phyloP scores from a whole-genome alignment of 2,113 vertebrate genomes.

The Pteropus alecto region DNA sequence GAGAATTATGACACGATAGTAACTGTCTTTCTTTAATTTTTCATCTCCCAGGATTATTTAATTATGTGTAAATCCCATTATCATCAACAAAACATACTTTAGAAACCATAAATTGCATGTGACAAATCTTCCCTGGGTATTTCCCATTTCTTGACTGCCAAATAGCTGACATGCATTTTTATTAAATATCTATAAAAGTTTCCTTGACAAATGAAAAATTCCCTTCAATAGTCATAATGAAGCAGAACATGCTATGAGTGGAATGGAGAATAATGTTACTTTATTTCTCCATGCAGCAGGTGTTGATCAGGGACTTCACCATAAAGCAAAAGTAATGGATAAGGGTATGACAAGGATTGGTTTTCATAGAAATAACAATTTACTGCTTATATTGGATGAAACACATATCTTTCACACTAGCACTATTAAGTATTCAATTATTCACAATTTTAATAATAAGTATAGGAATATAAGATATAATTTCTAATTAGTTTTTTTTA shows the following conservation, averaged over 20 bases:
- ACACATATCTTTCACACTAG: not conserved
- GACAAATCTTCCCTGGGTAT: not conserved
- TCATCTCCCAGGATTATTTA: not conserved
- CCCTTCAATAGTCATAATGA: not conserved
- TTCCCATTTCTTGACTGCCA: not conserved
- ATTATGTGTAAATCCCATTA: not conserved
- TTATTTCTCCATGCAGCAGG: not conserved
- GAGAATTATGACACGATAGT: not conserved
- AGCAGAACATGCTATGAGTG: not conserved
- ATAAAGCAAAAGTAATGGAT: not conserved
- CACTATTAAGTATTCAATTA: not conserved
- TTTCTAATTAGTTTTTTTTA: not conserved
- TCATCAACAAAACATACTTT: slow-evolving; percentile 1
- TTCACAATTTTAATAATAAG: not conserved
- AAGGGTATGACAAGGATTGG: not conserved
- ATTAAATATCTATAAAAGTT: not conserved
- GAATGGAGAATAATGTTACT: not conserved
- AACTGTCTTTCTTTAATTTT: not conserved
- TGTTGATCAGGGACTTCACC: not conserved
- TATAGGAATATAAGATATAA: not conserved
- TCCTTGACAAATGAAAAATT: not conserved
- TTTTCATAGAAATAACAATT: not conserved
- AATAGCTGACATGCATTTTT: not conserved
- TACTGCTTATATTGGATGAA: not conserved
- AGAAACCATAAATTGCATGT: not conserved